Evolutionary conservation across 2,797 vertebrate genomes (phyloP).

Genomic region (Malacoctenus gilli): DNA sequence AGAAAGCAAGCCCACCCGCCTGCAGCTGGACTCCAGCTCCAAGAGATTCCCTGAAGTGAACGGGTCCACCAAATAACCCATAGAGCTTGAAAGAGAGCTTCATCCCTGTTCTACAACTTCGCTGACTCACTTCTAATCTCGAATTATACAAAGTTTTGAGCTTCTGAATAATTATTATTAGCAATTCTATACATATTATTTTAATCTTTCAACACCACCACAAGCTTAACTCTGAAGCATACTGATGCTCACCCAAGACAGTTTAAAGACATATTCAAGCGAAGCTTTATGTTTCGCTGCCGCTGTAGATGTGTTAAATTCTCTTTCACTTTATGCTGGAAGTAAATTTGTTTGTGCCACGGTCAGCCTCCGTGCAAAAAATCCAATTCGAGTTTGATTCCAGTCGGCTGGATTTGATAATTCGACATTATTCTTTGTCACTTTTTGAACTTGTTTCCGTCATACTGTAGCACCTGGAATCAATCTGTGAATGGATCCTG

Average conservation of each 20-base stretch:
- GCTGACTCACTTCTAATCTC: background rate
- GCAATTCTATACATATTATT: too few species aligned
- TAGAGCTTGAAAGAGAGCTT: background rate
- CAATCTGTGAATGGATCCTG: background rate
- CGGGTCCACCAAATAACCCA: conserved; percentile 13
- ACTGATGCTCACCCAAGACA: background rate
- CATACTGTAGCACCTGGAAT: background rate
- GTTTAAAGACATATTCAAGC: conserved; percentile 6
- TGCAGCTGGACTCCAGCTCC: conserved; percentile 30
- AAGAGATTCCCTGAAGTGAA: conserved; percentile 20
- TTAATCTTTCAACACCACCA: background rate
- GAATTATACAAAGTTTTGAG: background rate
- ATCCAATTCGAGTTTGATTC: conserved; percentile 22
- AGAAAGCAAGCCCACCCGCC: conserved; percentile 31
- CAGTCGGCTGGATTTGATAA: conserved; percentile 9
- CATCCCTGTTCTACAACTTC: background rate
- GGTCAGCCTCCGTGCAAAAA: conserved; percentile 2
- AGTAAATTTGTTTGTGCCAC: conserved; percentile 4
- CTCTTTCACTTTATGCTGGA: background rate
- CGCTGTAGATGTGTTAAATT: background rate
- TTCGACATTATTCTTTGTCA: background rate
- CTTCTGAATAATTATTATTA: too few species aligned
- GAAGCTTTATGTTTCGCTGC: background rate
- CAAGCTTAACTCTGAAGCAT: background rate
- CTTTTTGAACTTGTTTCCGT: background rate